Evolutionary conservation across 2,113 vertebrate species (phyloP).

Genomic region (Microtus oregoni): DNA sequence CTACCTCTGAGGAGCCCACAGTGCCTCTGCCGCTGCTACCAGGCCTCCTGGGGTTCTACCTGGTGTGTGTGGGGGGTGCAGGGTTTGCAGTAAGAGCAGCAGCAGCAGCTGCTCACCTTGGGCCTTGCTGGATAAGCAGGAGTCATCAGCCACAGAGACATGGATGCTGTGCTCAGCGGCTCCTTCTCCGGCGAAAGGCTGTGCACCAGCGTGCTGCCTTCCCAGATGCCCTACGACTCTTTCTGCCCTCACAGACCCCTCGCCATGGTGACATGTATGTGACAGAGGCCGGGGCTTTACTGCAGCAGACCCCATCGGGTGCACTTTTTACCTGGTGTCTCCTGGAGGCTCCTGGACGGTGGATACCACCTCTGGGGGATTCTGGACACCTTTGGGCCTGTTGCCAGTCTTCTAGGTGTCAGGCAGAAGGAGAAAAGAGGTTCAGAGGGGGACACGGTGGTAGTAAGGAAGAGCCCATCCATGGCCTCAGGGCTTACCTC

Average conservation of each 20-base stretch:
- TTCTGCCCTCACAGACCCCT: not conserved
- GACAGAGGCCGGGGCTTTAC: not conserved
- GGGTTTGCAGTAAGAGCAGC: not conserved
- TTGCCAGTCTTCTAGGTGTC: not conserved
- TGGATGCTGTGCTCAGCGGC: too few relatives aligned
- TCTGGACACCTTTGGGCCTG: fast-evolving
- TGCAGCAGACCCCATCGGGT: not conserved
- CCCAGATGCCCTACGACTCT: not conserved
- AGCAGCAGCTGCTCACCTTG: not conserved
- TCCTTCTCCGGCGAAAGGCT: not conserved
- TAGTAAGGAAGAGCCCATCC: too few relatives aligned
- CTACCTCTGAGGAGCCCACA: not conserved
- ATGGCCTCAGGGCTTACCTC: conserved; percentile 63
- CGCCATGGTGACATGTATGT: not conserved
- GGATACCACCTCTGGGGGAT: fast-evolving
- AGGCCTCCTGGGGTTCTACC: not conserved
- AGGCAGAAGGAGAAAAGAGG: not conserved
- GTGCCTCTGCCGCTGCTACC: too few relatives aligned
- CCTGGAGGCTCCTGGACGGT: fast-evolving
- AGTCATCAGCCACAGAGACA: fast-evolving
- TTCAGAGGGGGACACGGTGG: not conserved
- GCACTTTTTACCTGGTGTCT: conserved; percentile 55
- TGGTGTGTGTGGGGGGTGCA: too few relatives aligned
- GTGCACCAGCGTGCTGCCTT: fast-evolving
- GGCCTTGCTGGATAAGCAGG: not conserved